Base-by-base conservation (phyloP, 2,888 invertebrate species). In the Polydesmus complanatus region DNA sequence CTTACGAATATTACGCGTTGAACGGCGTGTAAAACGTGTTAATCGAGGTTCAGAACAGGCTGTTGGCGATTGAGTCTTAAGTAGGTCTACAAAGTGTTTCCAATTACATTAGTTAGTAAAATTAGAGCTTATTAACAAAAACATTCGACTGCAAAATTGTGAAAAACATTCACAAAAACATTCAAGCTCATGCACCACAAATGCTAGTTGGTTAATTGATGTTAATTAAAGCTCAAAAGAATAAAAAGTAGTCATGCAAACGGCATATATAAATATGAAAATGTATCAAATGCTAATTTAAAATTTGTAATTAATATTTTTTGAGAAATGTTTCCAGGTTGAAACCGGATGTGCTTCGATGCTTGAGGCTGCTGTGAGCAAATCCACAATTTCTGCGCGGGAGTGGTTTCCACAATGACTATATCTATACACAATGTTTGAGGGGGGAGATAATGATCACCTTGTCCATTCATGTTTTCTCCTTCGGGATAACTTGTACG, bases 401-500 rank as follows among this genome's bases (percentile, higher is more conserved):
- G 37, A 14, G 5, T 14, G 5, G 37, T 37, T 37, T 37, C 37
- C 37, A 37, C 37, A 37, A 14, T 37, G 37, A 37, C 37, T 37
- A 37, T 37, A 37, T 37, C 37, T 37, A 37, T 37, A 14, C 14
- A 37, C 37, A 37, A 5, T 8, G 14, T 14, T 5, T 8, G 5
- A 8, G 37, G 14, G 37, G 37, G 37, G 14, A 37, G 37, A 37
- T 37, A 37, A 37, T 37, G 37, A 37, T 54, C 55, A 63, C 64
- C 64, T 64, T 64, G 64, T n/a, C 59, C 61, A 53, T 60, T 61
- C 27, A 58, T 58, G 23, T 56, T 60, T 54, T 64, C 63, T 48
- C 64, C 63, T 60, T 64, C 63, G 22, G 63, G 64, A 37, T 65
- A 66, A 58, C 65, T 67, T 52, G 67, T 68, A 25, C 66, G 63